Evolutionary conservation across 2,888 invertebrate genomes (phyloP), one percentile per base, ranked within the genome.

Genomic region (Drosophila vallismaia): DNA sequence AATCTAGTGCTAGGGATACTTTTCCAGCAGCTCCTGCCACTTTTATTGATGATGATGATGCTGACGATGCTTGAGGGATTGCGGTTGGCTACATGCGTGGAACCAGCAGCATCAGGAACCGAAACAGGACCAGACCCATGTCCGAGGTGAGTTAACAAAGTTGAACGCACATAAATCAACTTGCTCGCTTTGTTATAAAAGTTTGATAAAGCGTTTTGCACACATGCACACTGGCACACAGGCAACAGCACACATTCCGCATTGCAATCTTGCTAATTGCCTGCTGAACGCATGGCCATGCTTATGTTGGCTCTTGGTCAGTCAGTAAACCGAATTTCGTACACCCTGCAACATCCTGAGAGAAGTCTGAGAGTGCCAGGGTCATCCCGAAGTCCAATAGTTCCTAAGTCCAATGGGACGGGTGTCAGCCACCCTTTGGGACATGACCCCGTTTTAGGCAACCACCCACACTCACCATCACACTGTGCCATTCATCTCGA

Each of bases 401-500:
- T 7, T 48, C 60, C 19, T 19, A 19, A 19, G 19, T 19, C 19
- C 60, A 14, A 14, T 4, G 48, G 38, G 24, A 29, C 53, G 44
- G 29, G 4, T 31, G 48, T 29, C 19, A 44, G 59, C n/a, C 29
- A 26, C 49, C 40, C 48, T 62, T 62, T 40, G 14, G 31, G 46
- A 54, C 66, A 44, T 69, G 69, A 64, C 64, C 64, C 66, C 36
- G 64, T 45, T 63, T 31, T 63, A 1, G 9, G 24, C 9, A 8
- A 10, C 28, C 6, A 3, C 28, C 28, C 28, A 6, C 24, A 89
- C 91, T 92, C 82, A 95, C 97, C 58, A 95, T 95, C 12, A 97
- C 97, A 81, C 95, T 95, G 90, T 97, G 97, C 97, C 97, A 97
- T 87, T 96, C 95, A 89, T 97, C 97, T 79, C 96, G 94, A 91